phyloP scores from a whole-genome alignment of 2,888 invertebrate genomes.

The Melipona beecheii region DNA sequence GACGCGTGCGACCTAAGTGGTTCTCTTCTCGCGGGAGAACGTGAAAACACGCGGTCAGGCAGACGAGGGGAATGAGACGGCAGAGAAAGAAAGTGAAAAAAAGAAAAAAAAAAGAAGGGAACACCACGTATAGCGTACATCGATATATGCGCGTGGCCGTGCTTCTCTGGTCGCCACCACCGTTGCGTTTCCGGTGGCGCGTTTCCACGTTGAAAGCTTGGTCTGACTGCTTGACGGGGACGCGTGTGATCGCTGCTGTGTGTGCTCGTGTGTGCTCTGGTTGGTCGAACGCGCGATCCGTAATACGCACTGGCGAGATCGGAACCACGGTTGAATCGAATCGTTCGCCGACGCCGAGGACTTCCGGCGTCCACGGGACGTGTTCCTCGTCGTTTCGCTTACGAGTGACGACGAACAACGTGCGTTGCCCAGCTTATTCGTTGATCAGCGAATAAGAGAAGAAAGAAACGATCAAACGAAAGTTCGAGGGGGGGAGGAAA shows the following conservation, averaged over 20 bases:
- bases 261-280: slow-evolving; percentile 41
- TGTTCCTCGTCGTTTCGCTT: not conserved
- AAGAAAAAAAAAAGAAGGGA: not conserved
- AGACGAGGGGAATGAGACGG: not conserved
- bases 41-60: not conserved
- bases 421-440: slow-evolving; percentile 11
- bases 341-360: not conserved
- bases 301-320: not conserved
- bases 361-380: not conserved
- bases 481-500: no score
- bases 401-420: not conserved
- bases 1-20: not conserved
- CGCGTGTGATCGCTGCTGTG: slow-evolving; percentile 48
- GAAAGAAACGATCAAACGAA: not conserved
- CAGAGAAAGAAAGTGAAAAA: not conserved
- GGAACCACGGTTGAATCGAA: slow-evolving; percentile 3
- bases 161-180: not conserved
- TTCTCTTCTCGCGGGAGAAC: not conserved
- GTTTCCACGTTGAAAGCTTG: not conserved
- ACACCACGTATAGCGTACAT: not conserved
- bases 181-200: slow-evolving; percentile 8
- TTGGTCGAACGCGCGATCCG: slow-evolving; percentile 14
- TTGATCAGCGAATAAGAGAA: slow-evolving; percentile 37
- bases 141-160: not conserved
- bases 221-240: not conserved